Evolutionary conservation across 2,797 vertebrate genomes (phyloP), one percentile per base, ranked within the genome.

Genomic region (Pyrocephalus nanus): DNA sequence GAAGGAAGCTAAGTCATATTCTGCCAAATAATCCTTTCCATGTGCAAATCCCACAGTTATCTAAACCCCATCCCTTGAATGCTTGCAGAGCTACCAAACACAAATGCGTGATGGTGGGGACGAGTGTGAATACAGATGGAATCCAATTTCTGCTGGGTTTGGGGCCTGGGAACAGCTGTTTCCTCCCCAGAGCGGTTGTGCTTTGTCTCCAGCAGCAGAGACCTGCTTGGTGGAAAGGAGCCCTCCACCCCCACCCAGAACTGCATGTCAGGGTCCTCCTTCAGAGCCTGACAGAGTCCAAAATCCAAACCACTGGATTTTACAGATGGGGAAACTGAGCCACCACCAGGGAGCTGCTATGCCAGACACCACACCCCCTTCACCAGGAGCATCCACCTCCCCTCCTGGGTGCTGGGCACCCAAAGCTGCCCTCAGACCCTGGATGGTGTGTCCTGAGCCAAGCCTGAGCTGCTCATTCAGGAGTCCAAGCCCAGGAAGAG

Each of bases 61-160:
- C 43, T 65, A 54, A 72, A 88, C 61, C 11, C 12, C 27, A 50
- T 20, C 58, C 58, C 61, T 36, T 12, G 11, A 40, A 40, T 40
- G 25, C 48, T 42, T 40, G 23, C 40, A 58, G 51, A 80, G 34
- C 45, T 79, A 29, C 21, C 57, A 57, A 73, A 76, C 2, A 2
- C 40, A 79, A 53, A n/a, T 26, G 6, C 0, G 0, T 5, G 9
- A 11, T 22, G 26, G 23, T 21, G 16, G n/a, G 18, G 19, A n/a
- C 66, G n/a, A 66, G 23, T 14, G 23, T 14, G 32, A 66, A 58
- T 29, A 29, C 1, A 3, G 51, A 69, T 2, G 1, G 43, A 79
- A 77, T 62, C n/a, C 21, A 21, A 0, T 67, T 85, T 36, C 64
- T 85, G 42, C 25, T 32, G 36, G 7, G 2, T 75, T 72, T 4